phyloP scores from a whole-genome alignment of 2,888 invertebrate species.

The Idaea dimidiata region DNA sequence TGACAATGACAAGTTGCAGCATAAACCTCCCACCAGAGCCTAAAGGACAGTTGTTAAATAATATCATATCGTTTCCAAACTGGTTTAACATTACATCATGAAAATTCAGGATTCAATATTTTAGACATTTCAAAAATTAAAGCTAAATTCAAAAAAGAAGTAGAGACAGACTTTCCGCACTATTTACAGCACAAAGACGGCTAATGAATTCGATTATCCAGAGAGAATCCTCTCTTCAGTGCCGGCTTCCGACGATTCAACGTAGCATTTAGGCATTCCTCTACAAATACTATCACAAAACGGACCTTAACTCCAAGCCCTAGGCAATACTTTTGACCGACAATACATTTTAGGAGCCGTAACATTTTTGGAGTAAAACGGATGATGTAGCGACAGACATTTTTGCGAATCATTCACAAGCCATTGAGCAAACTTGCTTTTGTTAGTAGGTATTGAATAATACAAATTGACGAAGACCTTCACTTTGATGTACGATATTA shows the following conservation, averaged over 20 bases:
- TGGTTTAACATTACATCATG: not conserved
- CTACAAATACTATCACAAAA: constrained; percentile 6
- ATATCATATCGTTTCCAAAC: no score
- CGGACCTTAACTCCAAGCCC: constrained; percentile 19
- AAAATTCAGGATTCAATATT: not conserved
- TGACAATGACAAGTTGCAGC: no score
- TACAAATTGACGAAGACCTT: constrained; percentile 10
- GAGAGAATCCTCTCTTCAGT: constrained; percentile 55
- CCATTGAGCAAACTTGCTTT: constrained; percentile 27
- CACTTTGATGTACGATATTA: constrained; percentile 1
- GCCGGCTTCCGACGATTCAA: constrained; percentile 45
- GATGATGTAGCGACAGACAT: constrained; percentile 28
- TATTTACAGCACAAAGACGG: constrained; percentile 59
- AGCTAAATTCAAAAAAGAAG: not conserved
- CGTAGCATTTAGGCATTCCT: constrained; percentile 25
- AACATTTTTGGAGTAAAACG: constrained; percentile 26
- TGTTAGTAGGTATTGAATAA: constrained; percentile 19
- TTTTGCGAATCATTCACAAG: constrained; percentile 24
- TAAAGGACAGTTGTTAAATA: no score
- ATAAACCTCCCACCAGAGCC: no score
- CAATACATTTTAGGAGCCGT: constrained; percentile 8
- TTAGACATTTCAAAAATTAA: not conserved
- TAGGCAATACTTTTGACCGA: constrained; percentile 30
- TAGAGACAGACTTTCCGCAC: constrained; percentile 39
- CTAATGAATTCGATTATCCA: constrained; percentile 73